Base-by-base conservation (phyloP, 2,113 vertebrate species). In the Sinocyclocheilus rhinocerous region DNA sequence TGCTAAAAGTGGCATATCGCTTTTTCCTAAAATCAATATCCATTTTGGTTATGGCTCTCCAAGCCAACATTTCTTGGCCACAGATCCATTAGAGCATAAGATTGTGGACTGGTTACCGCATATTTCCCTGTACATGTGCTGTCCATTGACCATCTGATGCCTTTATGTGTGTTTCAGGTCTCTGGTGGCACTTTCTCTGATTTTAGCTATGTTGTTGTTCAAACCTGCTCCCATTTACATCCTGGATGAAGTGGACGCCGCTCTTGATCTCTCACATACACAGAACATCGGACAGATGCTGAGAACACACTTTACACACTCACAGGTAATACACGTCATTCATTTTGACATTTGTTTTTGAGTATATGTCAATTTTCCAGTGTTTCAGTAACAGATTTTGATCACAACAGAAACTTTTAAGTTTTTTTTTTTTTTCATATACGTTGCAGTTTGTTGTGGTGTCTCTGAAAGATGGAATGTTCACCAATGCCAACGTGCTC, bases 261-360 rank as follows among this genome's bases (percentile, higher is more conserved):
- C 98, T 3, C 95, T 99, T 86, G 98, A 99, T 91, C 97, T 99
- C 22, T 99, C 97, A 2, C 98, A 99, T 83, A 99, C 98, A 0
- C 97, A 99, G 90, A 99, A 99, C 88, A 99, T 99, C 18, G 98
- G 98, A 4, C 97, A 97, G 89, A 99, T 99, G 97, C 93, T 99
- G 84, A 93, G 95, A 4, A 93, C 95, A 12, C 98, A 99, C 84
- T 99, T 99, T 89, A 95, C 89, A 59, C 97, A 95, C 86, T 99
- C 97, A 0, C 98, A 99, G 96, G 98, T 98, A 12, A 33, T 20
- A 13, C 18, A 20, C 13, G 4, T 15, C 4, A 50, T 18, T 55
- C 15, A 55, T 55, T 55, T 6, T 55, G 5, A 18, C 16, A 18
- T 55, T 55, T 55, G 0, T 55, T 55, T 55, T 55, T 55, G 52